These are phyloP conservation scores for Tiliacea aurago DNA, from an alignment of 2,888 invertebrate species.

Conservation along the genomic window DNA sequence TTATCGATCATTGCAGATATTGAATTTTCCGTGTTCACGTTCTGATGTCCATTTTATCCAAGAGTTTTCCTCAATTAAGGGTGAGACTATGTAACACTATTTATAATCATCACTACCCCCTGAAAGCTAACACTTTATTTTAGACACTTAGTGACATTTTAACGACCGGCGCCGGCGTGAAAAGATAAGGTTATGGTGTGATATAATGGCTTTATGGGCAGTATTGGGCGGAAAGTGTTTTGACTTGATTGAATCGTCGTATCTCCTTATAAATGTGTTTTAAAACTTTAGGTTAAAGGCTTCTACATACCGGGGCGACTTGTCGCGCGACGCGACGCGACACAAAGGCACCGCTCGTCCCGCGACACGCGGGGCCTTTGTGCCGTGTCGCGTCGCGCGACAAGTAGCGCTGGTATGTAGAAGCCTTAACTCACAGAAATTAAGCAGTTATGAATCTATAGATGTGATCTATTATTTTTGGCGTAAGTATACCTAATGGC, in stretches of 20 bases:
- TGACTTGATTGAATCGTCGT: conserved; percentile 24
- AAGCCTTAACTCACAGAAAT: no score
- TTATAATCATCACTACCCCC: neutral
- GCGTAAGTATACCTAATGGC: neutral
- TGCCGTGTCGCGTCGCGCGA: no score
- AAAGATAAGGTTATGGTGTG: neutral
- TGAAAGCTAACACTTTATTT: conserved; percentile 8
- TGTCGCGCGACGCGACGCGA: no score
- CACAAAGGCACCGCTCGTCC: no score
- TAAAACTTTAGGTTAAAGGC: no score
- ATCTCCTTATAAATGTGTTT: neutral
- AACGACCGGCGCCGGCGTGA: conserved; percentile 5
- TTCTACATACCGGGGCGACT: no score
- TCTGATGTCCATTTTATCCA: neutral
- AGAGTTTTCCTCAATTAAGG: neutral
- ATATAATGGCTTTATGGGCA: conserved; percentile 26
- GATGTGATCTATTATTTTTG: neutral
- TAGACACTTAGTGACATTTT: conserved; percentile 8
- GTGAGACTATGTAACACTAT: no score
- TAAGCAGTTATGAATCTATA: neutral
- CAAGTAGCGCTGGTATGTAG: no score
- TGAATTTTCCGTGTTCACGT: neutral
- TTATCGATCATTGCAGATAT: neutral
- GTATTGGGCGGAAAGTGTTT: conserved; percentile 20
- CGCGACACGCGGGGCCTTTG: no score